Percentiles rank a stretch among this genome's conserved stretches.
These are phyloP conservation scores for Andrena praecox DNA, from an alignment of 2,888 invertebrate genomes.

Conservation along the genomic window DNA sequence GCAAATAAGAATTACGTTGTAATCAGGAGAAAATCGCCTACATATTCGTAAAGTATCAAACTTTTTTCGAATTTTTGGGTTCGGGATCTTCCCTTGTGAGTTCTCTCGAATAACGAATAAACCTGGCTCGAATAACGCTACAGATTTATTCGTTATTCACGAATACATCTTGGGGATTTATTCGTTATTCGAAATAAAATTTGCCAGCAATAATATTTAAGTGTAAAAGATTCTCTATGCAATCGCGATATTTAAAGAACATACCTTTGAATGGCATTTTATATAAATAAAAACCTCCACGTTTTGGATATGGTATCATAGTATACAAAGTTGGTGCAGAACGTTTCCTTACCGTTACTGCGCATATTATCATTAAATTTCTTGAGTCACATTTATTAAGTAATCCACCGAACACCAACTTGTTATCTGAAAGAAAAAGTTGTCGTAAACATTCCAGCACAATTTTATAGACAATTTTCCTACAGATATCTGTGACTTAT, in stretches of 20 bases:
- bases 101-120: too few relatives aligned
- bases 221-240: neutral
- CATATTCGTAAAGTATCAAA: too few relatives aligned
- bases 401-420: slow-evolving; percentile 43
- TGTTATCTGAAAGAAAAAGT: slow-evolving; percentile 39
- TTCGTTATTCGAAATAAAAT: too few relatives aligned
- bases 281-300: slow-evolving; percentile 51
- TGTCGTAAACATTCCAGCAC: neutral
- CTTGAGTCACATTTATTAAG: slow-evolving; percentile 44
- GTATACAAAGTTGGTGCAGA: slow-evolving; percentile 21
- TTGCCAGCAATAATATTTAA: too few relatives aligned
- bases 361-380: slow-evolving; percentile 51
- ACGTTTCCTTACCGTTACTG: slow-evolving; percentile 32
- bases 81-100: too few relatives aligned
- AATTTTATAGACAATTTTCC: neutral
- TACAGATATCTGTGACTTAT: neutral
- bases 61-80: too few relatives aligned
- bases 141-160: too few relatives aligned
- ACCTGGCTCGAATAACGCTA: too few relatives aligned
- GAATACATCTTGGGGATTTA: too few relatives aligned
- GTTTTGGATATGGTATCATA: slow-evolving; percentile 42
- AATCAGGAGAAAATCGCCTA: too few relatives aligned
- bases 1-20: too few relatives aligned
- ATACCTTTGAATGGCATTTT: slow-evolving; percentile 53
- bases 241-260: neutral